phyloP scores from a whole-genome alignment of 2,888 invertebrate genomes.

The Drosophila phalerata region DNA sequence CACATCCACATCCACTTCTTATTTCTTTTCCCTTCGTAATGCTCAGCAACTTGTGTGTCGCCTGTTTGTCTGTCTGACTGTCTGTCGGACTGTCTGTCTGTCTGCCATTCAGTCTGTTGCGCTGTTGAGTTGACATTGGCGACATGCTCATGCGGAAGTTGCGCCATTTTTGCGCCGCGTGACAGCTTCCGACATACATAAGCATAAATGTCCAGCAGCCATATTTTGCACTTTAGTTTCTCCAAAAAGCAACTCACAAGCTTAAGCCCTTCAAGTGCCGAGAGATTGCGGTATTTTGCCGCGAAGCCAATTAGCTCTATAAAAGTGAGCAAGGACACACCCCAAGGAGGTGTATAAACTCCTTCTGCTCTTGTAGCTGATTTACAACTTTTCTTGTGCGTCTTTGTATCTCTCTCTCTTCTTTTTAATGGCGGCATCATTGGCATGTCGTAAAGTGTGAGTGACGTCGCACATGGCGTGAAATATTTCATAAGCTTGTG shows the following conservation, averaged over 20 bases:
- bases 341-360: neutral
- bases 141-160: slow-evolving; percentile 70
- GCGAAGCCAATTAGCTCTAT: slow-evolving; percentile 56
- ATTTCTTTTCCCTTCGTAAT: slow-evolving; percentile 1
- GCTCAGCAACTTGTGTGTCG: neutral
- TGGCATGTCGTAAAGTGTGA: slow-evolving; percentile 79
- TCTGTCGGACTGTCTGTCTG: neutral
- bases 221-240: slow-evolving; percentile 64
- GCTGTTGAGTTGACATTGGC: slow-evolving; percentile 46
- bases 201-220: slow-evolving; percentile 67
- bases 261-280: slow-evolving; percentile 58
- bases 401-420: slow-evolving; percentile 43
- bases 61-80: slow-evolving; percentile 10
- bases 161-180: slow-evolving; percentile 71
- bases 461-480: slow-evolving; percentile 66
- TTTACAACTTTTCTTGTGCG: slow-evolving; percentile 48
- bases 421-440: slow-evolving; percentile 72
- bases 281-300: slow-evolving; percentile 46
- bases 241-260: slow-evolving; percentile 23
- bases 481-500: slow-evolving; percentile 69
- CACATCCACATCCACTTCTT: neutral
- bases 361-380: slow-evolving; percentile 21
- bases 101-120: slow-evolving; percentile 53
- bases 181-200: slow-evolving; percentile 63
- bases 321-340: slow-evolving; percentile 27